Evolutionary conservation across 2,113 vertebrate genomes (phyloP), one percentile per base, ranked within the genome.

Genomic region (Albula goreensis): DNA sequence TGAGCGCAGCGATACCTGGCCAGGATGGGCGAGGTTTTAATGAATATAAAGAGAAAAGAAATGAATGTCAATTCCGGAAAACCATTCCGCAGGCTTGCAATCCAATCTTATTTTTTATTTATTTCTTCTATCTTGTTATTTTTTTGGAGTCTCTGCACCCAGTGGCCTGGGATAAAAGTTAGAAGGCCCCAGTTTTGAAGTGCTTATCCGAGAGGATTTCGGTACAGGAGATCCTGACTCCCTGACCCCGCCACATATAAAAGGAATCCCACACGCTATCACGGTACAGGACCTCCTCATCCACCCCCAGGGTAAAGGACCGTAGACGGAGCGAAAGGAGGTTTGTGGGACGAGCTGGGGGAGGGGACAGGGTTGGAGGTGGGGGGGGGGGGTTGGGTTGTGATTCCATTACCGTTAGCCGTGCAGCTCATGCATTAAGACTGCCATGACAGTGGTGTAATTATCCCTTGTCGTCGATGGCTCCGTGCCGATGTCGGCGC

Each of bases 361-460:
- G 52, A 2, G 25, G 31, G 11, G 17, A n/a, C 17, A 31, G 81
- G 25, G 15, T 10, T 9, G 81, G 15, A 48, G 19, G 82, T 1
- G 57, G 41, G 60, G 53, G 31, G 53, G 4, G 51, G 1, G n/a
- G n/a, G 25, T 22, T 15, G 80, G 19, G 13, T 9, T 12, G 13
- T 6, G 12, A 41, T 41, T 22, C 13, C 50, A 66, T 11, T 50
- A 13, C 25, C 49, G 63, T 13, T 74, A 77, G 81, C 13, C 53
- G 17, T 19, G 63, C 82, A 80, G 78, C 77, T 66, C 78, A 84
- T 57, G 50, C 80, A 51, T 80, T 81, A 87, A 85, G 79, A 50
- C 41, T 48, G 17, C 60, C 25, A 88, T 88, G 90, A 94, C 88
- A 92, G 86, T 90, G 88, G 88, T 5, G 56, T 80, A 91, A 93